These are phyloP conservation scores for Oceanodroma tethys DNA, from an alignment of 2,113 vertebrate species.

Conservation along the genomic window DNA sequence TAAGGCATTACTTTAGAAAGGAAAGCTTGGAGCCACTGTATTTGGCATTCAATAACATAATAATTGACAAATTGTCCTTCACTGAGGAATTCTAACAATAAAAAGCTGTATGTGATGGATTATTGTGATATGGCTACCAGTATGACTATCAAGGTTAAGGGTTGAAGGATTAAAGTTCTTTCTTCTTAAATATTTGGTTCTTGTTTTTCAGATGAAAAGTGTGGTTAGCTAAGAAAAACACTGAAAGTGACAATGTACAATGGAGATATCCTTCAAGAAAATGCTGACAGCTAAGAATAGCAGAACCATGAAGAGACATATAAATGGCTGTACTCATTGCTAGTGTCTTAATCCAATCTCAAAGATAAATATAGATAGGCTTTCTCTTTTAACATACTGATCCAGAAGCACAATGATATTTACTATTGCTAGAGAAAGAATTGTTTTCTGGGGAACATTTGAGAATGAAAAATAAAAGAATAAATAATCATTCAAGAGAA, in stretches of 20 bases:
- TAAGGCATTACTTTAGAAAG: neutral
- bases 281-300: neutral
- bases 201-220: neutral
- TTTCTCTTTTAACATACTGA: neutral
- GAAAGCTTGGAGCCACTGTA: neutral
- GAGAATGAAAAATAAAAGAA: neutral
- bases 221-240: neutral
- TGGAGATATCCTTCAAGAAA: neutral
- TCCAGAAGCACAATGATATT: neutral
- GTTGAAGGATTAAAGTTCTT: neutral
- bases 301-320: neutral
- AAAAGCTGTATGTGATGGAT: neutral
- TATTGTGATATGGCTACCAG: neutral
- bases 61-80: neutral
- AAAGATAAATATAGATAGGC: neutral
- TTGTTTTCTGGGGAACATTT: neutral
- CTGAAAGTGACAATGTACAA: neutral
- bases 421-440: neutral
- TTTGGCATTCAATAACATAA: neutral
- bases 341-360: neutral
- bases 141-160: neutral
- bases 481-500: neutral
- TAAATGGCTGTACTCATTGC: neutral
- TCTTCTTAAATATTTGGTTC: neutral
- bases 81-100: neutral